Conservation (phyloP, 2,888 invertebrate genomes). For the Tricholauxania praeusta region DNA sequence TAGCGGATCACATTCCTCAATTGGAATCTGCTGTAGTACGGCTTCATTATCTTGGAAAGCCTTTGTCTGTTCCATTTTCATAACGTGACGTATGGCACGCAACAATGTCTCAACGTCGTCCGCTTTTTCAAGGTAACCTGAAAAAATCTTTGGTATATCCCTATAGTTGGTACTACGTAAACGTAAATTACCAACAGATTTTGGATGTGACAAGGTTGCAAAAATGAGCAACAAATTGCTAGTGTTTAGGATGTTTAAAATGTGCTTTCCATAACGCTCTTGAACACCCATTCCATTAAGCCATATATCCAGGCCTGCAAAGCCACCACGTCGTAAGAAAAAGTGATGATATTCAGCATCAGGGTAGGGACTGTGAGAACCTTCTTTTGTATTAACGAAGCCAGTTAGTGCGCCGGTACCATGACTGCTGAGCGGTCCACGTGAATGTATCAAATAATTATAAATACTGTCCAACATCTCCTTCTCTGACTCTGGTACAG, state of each 20-base stretch:
- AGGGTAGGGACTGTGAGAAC: conserved; percentile 69
- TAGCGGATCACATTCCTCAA: conserved; percentile 53
- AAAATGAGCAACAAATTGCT: conserved; percentile 43
- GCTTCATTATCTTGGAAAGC: conserved; percentile 64
- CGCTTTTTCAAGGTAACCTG: conserved; percentile 71
- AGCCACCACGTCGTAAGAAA: conserved; percentile 49
- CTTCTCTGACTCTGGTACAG: conserved; percentile 52
- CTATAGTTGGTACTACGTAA: conserved; percentile 69
- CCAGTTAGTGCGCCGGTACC: conserved; percentile 68
- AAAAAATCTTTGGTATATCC: conserved; percentile 70
- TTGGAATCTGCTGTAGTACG: conserved; percentile 48
- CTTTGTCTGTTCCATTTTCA: conserved; percentile 65
- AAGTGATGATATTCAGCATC: conserved; percentile 72
- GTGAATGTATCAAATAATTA: conserved; percentile 69
- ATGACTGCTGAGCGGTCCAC: conserved; percentile 69
- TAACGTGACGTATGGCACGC: conserved; percentile 57
- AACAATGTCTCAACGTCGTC: conserved; percentile 65
- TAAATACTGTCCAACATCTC: conserved; percentile 55
- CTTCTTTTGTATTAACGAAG: conserved; percentile 71
- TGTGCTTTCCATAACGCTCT: conserved; percentile 28
- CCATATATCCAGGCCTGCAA: conserved; percentile 55
- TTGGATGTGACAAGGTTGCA: conserved; percentile 58
- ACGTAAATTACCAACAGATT: conserved; percentile 68
- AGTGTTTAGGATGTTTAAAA: conserved; percentile 32
- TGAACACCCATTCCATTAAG: conserved; percentile 42